Evolutionary conservation across 1,140 invertebrate species (phyloP).

Genomic region (Scaptomyza pallida): DNA sequence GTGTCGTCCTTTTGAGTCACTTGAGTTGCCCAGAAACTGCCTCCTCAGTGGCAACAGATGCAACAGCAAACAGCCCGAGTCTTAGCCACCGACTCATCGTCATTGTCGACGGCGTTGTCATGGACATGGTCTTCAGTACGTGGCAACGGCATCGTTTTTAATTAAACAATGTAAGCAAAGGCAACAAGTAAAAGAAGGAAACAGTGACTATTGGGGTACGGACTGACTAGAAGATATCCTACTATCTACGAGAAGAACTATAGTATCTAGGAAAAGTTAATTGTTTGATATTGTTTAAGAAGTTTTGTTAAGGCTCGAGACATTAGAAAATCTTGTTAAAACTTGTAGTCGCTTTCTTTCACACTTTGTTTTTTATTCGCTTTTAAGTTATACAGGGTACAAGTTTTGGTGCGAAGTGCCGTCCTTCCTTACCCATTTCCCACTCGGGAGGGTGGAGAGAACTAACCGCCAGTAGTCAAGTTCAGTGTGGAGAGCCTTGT

Average conservation of each 20-base stretch:
- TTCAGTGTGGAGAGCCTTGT: constrained; percentile 53
- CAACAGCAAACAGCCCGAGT: background rate
- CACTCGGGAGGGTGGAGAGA: background rate
- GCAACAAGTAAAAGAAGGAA: constrained; percentile 18
- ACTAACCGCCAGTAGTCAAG: constrained; percentile 44
- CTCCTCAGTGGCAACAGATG: background rate
- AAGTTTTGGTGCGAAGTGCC: constrained; percentile 48
- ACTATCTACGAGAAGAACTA: no score
- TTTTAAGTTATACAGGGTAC: background rate
- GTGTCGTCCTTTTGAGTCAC: constrained; percentile 81
- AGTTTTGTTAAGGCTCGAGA: no score
- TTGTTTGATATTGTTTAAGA: no score
- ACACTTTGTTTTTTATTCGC: no score
- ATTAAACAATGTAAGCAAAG: constrained; percentile 78
- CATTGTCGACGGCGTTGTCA: constrained; percentile 32
- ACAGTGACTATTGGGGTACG: no score
- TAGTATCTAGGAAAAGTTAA: no score
- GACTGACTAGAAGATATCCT: background rate
- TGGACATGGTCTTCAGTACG: constrained; percentile 72
- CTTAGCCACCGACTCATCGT: constrained; percentile 7
- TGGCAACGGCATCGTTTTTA: constrained; percentile 73
- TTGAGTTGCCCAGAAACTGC: constrained; percentile 46
- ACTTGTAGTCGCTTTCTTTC: no score
- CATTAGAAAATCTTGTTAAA: no score
- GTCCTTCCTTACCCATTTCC: constrained; percentile 1